A percentile compares a stretch with the other conserved stretches of the same genome.
phyloP scores from a whole-genome alignment of 2,113 vertebrate species.

The Turnix velox region DNA sequence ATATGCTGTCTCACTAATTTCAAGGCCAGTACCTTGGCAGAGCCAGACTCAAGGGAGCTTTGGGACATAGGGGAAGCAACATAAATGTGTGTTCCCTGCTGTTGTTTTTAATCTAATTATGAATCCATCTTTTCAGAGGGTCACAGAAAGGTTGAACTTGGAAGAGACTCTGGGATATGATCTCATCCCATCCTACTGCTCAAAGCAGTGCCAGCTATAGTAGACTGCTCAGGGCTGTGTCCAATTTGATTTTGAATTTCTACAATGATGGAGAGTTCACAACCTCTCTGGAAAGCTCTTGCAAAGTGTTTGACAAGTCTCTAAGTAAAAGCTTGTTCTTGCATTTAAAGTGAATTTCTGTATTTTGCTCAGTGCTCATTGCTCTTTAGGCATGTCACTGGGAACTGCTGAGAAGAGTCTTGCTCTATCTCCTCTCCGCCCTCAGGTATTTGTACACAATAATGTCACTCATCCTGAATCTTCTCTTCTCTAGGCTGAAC shows the following conservation, averaged over 20 bases:
- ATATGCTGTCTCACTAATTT: not conserved
- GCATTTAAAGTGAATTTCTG: not conserved
- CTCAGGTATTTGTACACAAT: not conserved
- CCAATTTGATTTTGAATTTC: not conserved
- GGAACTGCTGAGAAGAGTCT: not conserved
- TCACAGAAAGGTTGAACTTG: not conserved
- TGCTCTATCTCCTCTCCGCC: not conserved
- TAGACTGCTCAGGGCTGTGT: not conserved
- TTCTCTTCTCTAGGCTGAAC: not conserved
- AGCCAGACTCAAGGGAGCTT: not conserved
- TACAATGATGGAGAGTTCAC: not conserved
- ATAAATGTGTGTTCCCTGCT: not conserved
- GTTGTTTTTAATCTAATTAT: not conserved
- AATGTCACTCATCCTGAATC: rapidly evolving
- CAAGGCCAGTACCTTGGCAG: not conserved
- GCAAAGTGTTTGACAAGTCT: not conserved
- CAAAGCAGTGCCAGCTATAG: not conserved
- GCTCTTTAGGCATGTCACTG: not conserved
- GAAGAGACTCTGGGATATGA: not conserved
- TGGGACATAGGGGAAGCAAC: not conserved
- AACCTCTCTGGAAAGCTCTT: not conserved
- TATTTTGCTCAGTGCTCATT: not conserved
- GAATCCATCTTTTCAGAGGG: not conserved
- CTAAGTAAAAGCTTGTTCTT: not conserved
- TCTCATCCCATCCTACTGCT: not conserved